Conservation (phyloP, 2,797 vertebrate species). For the Adelosebastes latens region DNA sequence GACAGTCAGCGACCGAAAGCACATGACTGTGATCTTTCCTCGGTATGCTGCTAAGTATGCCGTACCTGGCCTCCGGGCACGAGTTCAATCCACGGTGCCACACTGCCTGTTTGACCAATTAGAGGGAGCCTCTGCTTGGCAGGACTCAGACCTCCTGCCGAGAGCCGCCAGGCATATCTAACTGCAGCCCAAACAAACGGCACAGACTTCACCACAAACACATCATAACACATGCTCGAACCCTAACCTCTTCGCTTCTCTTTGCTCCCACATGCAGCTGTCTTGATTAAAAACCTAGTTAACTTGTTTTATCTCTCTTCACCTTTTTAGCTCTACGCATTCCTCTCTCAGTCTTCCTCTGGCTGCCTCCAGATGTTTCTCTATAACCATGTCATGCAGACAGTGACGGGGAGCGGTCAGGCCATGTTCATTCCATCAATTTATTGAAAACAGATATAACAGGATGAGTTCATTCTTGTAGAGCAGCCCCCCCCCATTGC, state of each 20-base stretch:
- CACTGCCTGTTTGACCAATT: slow-evolving; percentile 68
- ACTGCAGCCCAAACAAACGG: slow-evolving; percentile 59
- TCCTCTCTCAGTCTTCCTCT: slow-evolving; percentile 45
- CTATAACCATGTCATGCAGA: slow-evolving; percentile 36
- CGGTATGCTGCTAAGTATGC: slow-evolving; percentile 45
- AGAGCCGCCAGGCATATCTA: slow-evolving; percentile 64
- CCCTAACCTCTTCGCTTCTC: slow-evolving; percentile 35
- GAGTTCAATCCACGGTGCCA: slow-evolving; percentile 56
- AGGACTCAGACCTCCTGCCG: slow-evolving; percentile 56
- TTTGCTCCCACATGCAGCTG: slow-evolving; percentile 48
- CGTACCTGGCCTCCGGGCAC: slow-evolving; percentile 51
- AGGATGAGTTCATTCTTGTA: slow-evolving; percentile 52
- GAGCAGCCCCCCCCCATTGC: slow-evolving; percentile 30
- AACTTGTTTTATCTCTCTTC: slow-evolving; percentile 30
- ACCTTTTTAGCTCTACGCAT: slow-evolving; percentile 44
- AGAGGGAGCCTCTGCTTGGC: slow-evolving; percentile 61
- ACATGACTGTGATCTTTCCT: slow-evolving; percentile 49
- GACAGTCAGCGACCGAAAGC: slow-evolving; percentile 24
- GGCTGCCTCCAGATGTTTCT: slow-evolving; percentile 75
- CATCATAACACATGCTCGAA: slow-evolving; percentile 55
- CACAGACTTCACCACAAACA: slow-evolving; percentile 61
- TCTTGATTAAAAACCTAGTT: slow-evolving; percentile 58
- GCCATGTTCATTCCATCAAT: slow-evolving; percentile 56
- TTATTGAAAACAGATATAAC: slow-evolving; percentile 75
- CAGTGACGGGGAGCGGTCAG: slow-evolving; percentile 36